These are phyloP conservation scores for Rhyzopertha dominica DNA, from an alignment of 1,140 invertebrate genomes.

Conservation along the genomic window DNA sequence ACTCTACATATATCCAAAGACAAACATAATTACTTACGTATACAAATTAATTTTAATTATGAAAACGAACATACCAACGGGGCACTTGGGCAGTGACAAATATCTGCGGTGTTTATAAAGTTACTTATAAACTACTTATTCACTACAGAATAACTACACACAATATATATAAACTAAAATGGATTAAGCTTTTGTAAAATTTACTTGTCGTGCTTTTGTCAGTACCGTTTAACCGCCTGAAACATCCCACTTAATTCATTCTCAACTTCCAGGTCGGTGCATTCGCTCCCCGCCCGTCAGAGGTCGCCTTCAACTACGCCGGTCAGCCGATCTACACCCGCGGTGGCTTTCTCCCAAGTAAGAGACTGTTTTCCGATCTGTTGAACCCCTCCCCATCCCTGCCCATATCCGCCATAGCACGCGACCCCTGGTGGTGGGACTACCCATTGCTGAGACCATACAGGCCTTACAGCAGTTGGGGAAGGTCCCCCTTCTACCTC, in stretches of 20 bases:
- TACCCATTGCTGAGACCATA: conserved; percentile 72
- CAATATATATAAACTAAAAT: no score
- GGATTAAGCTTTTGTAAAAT: no score
- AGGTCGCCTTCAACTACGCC: conserved; percentile 65
- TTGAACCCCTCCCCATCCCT: conserved; percentile 69
- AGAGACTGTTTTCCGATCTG: conserved; percentile 65
- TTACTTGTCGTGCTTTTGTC: no score
- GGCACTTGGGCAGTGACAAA: no score
- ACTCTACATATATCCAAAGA: no score
- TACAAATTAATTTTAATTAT: no score
- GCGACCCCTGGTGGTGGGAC: conserved; percentile 82
- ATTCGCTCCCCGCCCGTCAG: conserved; percentile 57
- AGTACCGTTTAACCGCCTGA: no score
- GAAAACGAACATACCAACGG: no score
- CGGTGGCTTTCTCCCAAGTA: conserved; percentile 53
- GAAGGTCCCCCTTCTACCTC: conserved; percentile 69
- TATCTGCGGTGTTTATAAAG: no score
- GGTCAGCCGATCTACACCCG: conserved; percentile 66
- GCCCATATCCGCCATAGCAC: conserved; percentile 70
- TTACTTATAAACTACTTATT: no score
- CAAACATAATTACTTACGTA: no score
- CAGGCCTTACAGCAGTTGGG: conserved; percentile 56
- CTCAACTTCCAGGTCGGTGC: conserved; percentile 49
- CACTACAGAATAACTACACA: no score
- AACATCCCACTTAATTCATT: neutral